Conservation (phyloP, 2,888 invertebrate genomes). For the Calliopum simillimum region DNA sequence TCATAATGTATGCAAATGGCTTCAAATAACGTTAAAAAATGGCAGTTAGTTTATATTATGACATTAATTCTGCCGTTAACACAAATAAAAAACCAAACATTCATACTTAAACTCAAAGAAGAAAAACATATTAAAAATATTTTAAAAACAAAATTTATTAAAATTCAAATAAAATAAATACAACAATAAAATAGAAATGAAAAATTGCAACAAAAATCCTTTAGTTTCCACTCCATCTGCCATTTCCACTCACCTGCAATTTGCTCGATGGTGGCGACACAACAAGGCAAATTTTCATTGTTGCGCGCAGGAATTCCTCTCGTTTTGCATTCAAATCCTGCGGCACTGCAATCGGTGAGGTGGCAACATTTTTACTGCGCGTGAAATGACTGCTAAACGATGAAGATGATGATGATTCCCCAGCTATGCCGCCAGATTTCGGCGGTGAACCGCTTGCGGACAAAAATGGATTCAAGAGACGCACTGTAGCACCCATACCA, state of each 20-base stretch:
- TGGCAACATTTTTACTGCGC: slow-evolving; percentile 44
- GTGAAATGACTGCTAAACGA: slow-evolving; percentile 41
- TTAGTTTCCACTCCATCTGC: neutral
- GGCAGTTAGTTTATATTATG: neutral
- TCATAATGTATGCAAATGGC: no score
- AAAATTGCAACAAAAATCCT: neutral
- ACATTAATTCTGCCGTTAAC: no score
- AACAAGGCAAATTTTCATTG: slow-evolving; percentile 80
- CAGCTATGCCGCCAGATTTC: slow-evolving; percentile 22
- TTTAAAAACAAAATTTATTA: slow-evolving; percentile 6
- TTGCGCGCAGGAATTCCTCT: slow-evolving; percentile 78
- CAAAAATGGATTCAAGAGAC: slow-evolving; percentile 61
- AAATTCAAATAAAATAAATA: neutral
- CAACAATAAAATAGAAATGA: neutral
- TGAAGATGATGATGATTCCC: slow-evolving; percentile 44
- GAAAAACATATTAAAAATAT: no score
- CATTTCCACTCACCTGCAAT: slow-evolving; percentile 63
- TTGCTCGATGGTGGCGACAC: slow-evolving; percentile 74
- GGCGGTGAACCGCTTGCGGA: slow-evolving; percentile 44
- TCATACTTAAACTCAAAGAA: no score
- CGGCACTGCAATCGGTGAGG: slow-evolving; percentile 49
- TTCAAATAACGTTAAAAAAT: no score
- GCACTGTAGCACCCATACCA: neutral
- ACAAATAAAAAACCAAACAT: no score
- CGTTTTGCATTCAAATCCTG: slow-evolving; percentile 68